Conservation (phyloP, 1,140 invertebrate species). For the Ridgeia piscesae region DNA sequence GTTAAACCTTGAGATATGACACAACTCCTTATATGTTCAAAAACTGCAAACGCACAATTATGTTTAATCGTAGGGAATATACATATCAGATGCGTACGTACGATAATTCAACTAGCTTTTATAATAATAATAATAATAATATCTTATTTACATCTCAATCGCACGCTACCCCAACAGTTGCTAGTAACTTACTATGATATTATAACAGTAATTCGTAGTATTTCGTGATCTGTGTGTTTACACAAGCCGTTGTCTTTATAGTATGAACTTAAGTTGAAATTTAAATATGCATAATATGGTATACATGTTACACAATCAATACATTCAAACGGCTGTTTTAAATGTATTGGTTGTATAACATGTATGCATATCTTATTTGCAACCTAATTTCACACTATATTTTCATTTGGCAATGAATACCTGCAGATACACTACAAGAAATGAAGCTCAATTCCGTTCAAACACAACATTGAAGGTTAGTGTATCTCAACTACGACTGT, state of each 20-base stretch:
- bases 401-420: too few species aligned
- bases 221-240: too few species aligned
- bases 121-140: not conserved
- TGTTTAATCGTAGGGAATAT: not conserved
- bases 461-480: not conserved
- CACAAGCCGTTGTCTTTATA: not conserved
- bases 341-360: too few species aligned
- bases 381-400: too few species aligned
- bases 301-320: not conserved
- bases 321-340: not conserved
- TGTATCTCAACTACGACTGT: not conserved
- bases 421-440: not conserved
- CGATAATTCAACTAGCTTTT: not conserved
- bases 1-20: not conserved
- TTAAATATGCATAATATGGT: not conserved
- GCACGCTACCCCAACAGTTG: too few species aligned
- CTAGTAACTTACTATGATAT: too few species aligned
- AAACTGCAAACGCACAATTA: not conserved
- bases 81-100: not conserved
- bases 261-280: not conserved
- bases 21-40: not conserved
- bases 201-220: too few species aligned
- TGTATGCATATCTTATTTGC: too few species aligned
- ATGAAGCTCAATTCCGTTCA: not conserved
- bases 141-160: not conserved